These are phyloP conservation scores for Anguilla megastoma DNA, from an alignment of 2,797 vertebrate species.

Conservation along the genomic window DNA sequence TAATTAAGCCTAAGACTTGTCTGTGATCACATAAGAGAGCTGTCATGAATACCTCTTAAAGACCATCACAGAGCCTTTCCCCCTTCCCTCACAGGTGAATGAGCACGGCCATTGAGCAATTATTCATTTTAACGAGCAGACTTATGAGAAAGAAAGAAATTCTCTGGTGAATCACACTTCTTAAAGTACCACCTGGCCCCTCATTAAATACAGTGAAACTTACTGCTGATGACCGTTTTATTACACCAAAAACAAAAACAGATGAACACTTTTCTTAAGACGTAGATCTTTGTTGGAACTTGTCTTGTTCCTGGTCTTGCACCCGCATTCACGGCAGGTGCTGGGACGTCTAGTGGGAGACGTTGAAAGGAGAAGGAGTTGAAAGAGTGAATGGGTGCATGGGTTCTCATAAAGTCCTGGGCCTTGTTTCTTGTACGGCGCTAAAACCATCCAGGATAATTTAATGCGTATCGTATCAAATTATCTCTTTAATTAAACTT, in stretches of 20 bases:
- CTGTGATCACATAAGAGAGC: neutral
- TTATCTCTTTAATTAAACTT: too few species aligned
- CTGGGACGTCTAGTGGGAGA: neutral
- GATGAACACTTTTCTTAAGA: neutral
- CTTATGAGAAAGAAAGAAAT: neutral
- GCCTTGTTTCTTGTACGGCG: too few species aligned
- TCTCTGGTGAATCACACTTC: neutral
- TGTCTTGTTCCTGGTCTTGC: neutral
- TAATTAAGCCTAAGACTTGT: neutral
- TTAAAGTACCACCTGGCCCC: neutral
- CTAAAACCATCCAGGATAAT: too few species aligned
- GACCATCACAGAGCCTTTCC: neutral
- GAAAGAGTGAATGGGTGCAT: neutral
- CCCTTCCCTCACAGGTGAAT: neutral
- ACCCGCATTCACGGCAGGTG: neutral
- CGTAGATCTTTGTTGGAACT: neutral
- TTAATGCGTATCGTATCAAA: too few species aligned
- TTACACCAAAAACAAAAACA: slow-evolving; percentile 8
- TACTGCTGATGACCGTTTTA: neutral
- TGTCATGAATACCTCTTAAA: neutral
- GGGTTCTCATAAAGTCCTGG: too few species aligned
- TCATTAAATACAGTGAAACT: neutral
- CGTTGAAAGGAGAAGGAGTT: too few species aligned
- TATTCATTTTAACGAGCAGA: slow-evolving; percentile 16
- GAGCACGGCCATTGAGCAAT: neutral